Percentiles rank a stretch among this genome's conserved stretches.
phyloP scores from a whole-genome alignment of 2,888 invertebrate genomes.

The Acheta domesticus region DNA sequence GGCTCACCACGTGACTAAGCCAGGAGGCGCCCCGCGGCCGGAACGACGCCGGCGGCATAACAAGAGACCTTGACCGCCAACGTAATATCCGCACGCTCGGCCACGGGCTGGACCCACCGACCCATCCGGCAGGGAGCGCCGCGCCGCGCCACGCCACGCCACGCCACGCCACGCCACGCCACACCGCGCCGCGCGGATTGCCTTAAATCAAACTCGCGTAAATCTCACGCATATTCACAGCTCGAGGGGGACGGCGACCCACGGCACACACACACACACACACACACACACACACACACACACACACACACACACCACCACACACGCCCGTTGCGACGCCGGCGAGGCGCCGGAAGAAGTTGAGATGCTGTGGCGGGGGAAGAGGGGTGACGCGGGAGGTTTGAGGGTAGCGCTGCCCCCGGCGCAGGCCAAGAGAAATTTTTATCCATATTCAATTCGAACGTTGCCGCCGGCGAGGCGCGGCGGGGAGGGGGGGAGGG shows the following conservation, averaged over 20 bases:
- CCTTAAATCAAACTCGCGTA: conserved; percentile 7
- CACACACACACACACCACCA: no score
- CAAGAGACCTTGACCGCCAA: neutral
- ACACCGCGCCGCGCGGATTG: neutral
- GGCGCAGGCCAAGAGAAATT: conserved; percentile 39
- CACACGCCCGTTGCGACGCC: neutral
- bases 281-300: no score
- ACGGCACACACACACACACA: no score
- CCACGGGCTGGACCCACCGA: no score
- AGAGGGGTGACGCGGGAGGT: neutral
- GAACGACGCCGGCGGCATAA: neutral
- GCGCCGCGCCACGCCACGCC: neutral
- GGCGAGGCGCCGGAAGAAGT: neutral
- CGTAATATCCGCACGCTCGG: neutral
- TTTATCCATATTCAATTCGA: conserved; percentile 50
- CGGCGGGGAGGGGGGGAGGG: neutral
- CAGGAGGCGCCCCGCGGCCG: neutral
- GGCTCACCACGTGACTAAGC: neutral
- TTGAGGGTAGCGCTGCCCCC: neutral
- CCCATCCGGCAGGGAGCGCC: neutral
- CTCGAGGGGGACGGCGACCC: neutral
- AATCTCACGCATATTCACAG: conserved; percentile 18
- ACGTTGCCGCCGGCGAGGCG: neutral
- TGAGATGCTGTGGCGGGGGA: neutral
- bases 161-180: neutral